phyloP scores from a whole-genome alignment of 2,113 vertebrate species.

The Bucco capensis region DNA sequence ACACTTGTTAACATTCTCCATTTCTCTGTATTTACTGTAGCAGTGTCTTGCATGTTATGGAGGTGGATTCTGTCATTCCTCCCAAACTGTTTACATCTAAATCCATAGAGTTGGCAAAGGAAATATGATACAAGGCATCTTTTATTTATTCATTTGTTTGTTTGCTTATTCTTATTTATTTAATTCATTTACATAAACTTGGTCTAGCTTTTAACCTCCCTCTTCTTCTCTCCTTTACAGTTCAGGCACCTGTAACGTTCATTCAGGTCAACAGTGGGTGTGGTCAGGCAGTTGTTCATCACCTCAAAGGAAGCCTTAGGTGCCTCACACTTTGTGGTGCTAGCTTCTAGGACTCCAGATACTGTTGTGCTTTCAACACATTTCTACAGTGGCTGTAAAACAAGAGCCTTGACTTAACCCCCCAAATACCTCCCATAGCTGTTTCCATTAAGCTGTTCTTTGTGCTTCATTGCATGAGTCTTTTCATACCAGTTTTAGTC shows the following conservation, averaged over 20 bases:
- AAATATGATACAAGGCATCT: neutral
- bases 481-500: neutral
- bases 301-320: neutral
- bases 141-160: too few relatives aligned
- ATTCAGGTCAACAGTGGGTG: neutral
- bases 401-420: neutral
- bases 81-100: neutral
- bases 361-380: neutral
- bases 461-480: neutral
- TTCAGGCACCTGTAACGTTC: neutral
- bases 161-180: neutral
- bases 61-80: neutral
- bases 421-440: neutral
- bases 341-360: neutral
- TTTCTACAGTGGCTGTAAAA: neutral
- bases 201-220: neutral
- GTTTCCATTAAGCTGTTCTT: neutral
- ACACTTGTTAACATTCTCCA: neutral
- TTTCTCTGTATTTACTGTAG: neutral
- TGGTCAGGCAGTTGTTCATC: neutral
- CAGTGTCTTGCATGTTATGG: neutral
- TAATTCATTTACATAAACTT: neutral
- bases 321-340: accelerated
- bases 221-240: neutral
- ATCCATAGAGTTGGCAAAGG: neutral